Evolutionary conservation across 1,140 invertebrate genomes (phyloP).

Genomic region (Stegodyphus dumicola): DNA sequence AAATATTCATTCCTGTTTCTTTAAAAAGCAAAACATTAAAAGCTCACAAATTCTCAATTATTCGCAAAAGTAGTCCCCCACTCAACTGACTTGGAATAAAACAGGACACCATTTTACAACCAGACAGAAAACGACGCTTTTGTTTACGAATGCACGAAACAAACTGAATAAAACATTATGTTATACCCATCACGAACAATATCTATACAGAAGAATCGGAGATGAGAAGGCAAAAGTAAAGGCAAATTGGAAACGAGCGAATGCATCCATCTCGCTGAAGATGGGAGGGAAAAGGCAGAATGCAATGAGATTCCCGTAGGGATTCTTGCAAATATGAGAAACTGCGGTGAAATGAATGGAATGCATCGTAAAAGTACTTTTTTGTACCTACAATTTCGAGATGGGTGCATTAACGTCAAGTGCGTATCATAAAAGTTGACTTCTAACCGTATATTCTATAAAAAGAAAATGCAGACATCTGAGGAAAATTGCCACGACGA

Average conservation of each 20-base stretch:
- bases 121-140: not conserved
- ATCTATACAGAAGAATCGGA: not conserved
- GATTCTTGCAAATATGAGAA: not conserved
- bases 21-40: too few relatives aligned
- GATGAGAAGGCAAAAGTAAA: not conserved
- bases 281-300: not conserved
- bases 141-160: not conserved
- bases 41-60: too few relatives aligned
- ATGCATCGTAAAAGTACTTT: not conserved
- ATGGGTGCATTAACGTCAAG: constrained; percentile 13
- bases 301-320: not conserved
- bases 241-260: not conserved
- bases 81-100: too few relatives aligned
- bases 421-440: constrained; percentile 14
- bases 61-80: too few relatives aligned
- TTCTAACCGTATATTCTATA: not conserved
- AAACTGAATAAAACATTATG: constrained; percentile 19
- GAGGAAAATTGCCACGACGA: too few relatives aligned
- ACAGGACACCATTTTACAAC: not conserved
- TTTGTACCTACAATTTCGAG: constrained; percentile 1
- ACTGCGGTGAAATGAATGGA: not conserved
- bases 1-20: too few relatives aligned
- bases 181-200: not conserved
- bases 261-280: not conserved
- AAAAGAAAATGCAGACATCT: too few relatives aligned